Evolutionary conservation across 2,797 vertebrate species (phyloP), one percentile per base, ranked within the genome.

Genomic region (Pampus argenteus): DNA sequence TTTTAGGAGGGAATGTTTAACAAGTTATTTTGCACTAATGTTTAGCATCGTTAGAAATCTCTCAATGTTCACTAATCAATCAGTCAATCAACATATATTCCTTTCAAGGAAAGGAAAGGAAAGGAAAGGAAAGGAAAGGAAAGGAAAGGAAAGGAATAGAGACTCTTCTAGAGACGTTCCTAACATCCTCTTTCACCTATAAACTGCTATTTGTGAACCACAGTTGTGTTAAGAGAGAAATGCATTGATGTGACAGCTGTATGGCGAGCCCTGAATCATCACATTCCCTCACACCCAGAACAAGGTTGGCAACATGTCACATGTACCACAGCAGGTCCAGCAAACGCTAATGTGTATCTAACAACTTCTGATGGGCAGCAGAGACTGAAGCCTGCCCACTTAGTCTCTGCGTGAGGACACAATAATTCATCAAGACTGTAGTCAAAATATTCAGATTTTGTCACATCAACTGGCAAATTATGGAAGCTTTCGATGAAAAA

Each of bases 211-310:
- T 66, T n/a, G 51, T 69, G 58, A 62, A 64, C 36, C 20, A 22
- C 22, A 22, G 50, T 29, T 29, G 65, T 54, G 69, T 74, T 45
- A 29, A 22, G 50, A 22, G 50, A 70, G 50, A 40, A 76, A 71
- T 47, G 42, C 64, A 68, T 8, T 69, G 36, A 88, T 67, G 76
- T 75, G 70, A 81, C 78, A 79, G 58, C 66, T 66, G 48, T 28
- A 69, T 61, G 23, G 59, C 17, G 29, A 86, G 63, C 69, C 76
- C 76, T 84, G 78, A 88, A 73, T 85, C 66, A 71, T 86, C 76
- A 77, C 57, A 71, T 83, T 82, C 51, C 13, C 62, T 52, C 66
- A 76, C 61, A 60, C 22, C 51, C 42, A 40, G 18, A 55, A 72
- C 64, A 57, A 64, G 68, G 59, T 57, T 65, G 71, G 44, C 73